Evolutionary conservation across 35 echinoderm and acorn worm genomes (phyloP).

Genomic region (Ophiothrix spiculata): DNA sequence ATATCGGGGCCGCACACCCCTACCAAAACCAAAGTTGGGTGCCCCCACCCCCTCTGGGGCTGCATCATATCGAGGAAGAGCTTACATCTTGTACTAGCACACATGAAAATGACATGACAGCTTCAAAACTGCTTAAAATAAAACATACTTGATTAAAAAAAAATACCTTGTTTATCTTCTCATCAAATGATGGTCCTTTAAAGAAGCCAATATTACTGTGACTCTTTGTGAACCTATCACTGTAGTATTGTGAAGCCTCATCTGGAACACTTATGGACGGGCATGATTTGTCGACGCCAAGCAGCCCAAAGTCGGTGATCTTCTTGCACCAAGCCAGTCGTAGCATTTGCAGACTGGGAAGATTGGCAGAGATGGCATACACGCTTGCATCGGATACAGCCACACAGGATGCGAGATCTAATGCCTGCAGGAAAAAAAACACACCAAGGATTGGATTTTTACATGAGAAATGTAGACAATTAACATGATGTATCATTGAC

Average conservation of each 20-base stretch:
- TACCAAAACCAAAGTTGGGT: no score
- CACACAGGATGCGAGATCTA: slow-evolving; percentile 75
- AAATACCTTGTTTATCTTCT: slow-evolving; percentile 45
- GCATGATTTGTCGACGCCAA: slow-evolving; percentile 76
- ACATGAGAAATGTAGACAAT: no score
- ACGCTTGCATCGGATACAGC: slow-evolving; percentile 61
- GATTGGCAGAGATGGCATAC: slow-evolving; percentile 53
- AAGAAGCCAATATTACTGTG: slow-evolving; percentile 90
- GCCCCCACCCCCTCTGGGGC: no score
- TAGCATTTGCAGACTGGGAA: slow-evolving; percentile 46
- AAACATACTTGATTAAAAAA: no score
- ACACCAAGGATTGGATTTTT: no score
- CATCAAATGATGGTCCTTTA: slow-evolving; percentile 60
- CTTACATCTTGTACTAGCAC: no score
- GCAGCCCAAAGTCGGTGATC: slow-evolving; percentile 82
- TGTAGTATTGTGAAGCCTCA: slow-evolving; percentile 45
- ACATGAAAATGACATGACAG: no score
- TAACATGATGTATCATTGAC: no score
- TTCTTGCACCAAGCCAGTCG: slow-evolving; percentile 76
- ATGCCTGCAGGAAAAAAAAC: slow-evolving; percentile 13
- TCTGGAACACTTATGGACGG: slow-evolving; percentile 40
- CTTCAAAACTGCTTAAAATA: no score
- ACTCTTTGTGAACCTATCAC: slow-evolving; percentile 67
- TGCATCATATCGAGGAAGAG: no score
- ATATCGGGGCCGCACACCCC: no score